Base-by-base conservation (phyloP, 2,113 vertebrate species). In the Upupa epops region DNA sequence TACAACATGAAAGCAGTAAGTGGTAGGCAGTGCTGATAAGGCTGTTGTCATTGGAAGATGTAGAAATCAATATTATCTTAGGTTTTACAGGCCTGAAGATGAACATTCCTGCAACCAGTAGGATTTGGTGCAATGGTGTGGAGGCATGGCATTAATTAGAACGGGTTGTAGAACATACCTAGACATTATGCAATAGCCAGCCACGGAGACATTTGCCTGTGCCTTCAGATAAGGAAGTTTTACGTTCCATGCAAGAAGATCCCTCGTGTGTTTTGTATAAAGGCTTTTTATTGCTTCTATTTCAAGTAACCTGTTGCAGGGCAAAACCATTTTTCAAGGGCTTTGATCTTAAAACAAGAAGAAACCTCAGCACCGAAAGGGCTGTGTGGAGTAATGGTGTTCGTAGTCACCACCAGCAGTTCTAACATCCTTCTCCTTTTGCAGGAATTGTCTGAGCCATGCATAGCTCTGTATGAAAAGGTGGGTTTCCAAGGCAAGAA, bases 391-490 rank as follows among this genome's bases (percentile, higher is more conserved):
- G 29, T 89, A 61, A 56, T 60, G 63, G 72, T 66, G 13, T 63
- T 88, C 59, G 48, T 25, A 78, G 36, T 78, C 32, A 76, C 9
- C 46, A 26, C 61, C 40, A 83, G 64, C 46, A 86, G 54, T 75
- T 83, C 37, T 83, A 70, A 26, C 29, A 49, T 55, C 17, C 45
- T 79, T 73, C 95, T 91, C 32, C 79, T 90, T 90, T 91, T 85
- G 86, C 94, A 99, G 99, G 99, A 98, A 93, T 97, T 99, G 74
- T 99, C 99, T 58, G 97, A 99, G 68, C 98, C 99, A 10, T 97
- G 96, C 80, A 97, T 99, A 97, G 65, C 96, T 70, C 95, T 99
- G 78, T 99, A 98, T 96, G 98, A 97, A 92, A 99, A 99, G 96
- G 96, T 69, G 79, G 96, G 95, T 94, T 99, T 98, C 94, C 97